phyloP scores from a whole-genome alignment of 2,797 vertebrate genomes.

The Botia almorhae region DNA sequence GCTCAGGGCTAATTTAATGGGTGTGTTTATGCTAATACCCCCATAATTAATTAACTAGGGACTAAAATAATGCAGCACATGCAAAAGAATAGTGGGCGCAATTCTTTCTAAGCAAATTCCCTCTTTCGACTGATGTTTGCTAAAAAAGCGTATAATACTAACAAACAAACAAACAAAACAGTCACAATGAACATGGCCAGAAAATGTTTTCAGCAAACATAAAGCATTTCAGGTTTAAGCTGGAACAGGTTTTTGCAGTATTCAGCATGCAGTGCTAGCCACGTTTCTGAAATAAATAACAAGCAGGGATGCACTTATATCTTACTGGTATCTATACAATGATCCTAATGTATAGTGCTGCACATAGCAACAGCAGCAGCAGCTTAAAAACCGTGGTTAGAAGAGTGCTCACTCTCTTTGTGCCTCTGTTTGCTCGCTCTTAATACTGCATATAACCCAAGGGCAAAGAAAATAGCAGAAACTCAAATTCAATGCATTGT shows the following conservation, averaged over 20 bases:
- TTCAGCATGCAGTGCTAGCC: not conserved
- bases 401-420: not conserved
- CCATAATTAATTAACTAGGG: not conserved
- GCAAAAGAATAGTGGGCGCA: not conserved
- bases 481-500: not conserved
- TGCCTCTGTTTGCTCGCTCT: not conserved
- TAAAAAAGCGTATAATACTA: not conserved
- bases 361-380: not conserved
- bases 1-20: not conserved
- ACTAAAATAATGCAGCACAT: not conserved
- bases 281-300: not conserved
- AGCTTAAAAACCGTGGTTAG: not conserved
- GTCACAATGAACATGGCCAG: not conserved
- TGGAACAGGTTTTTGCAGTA: not conserved
- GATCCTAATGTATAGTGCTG: not conserved
- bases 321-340: not conserved
- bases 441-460: conserved; percentile 16
- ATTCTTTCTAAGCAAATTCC: not conserved
- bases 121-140: not conserved
- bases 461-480: conserved; percentile 28
- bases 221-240: conserved; percentile 12
- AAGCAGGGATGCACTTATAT: conserved; percentile 5
- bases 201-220: not conserved
- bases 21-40: not conserved
- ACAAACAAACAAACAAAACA: not conserved